A percentile compares a stretch with the other conserved stretches of the same genome.
Evolutionary conservation across 2,888 invertebrate species (phyloP).

Genomic region (Apodemia duryi): DNA sequence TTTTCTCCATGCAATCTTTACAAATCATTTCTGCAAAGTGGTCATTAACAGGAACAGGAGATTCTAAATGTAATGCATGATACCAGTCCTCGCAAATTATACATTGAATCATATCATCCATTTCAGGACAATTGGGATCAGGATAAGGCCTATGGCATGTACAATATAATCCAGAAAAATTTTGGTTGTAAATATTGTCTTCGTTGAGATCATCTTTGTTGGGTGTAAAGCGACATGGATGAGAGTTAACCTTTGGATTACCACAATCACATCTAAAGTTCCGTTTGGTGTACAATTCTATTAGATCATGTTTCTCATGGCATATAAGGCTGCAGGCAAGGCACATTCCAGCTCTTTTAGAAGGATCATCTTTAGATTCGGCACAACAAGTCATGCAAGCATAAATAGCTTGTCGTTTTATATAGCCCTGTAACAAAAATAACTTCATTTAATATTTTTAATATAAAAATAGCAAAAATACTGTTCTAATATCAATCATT

Average conservation of each 20-base stretch:
- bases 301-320: slow-evolving; percentile 96
- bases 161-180: slow-evolving; percentile 96
- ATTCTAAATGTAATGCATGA: slow-evolving; percentile 88
- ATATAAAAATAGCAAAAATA: too few relatives aligned
- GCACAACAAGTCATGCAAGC: slow-evolving; percentile 94
- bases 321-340: slow-evolving; percentile 96
- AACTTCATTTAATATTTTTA: too few relatives aligned
- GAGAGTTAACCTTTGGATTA: slow-evolving; percentile 85
- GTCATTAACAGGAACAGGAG: slow-evolving; percentile 75
- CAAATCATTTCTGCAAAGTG: slow-evolving; percentile 92
- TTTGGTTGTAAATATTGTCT: slow-evolving; percentile 93
- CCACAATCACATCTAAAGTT: slow-evolving; percentile 98
- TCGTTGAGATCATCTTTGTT: slow-evolving; percentile 83
- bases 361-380: slow-evolving; percentile 77
- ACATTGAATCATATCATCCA: slow-evolving; percentile 98
- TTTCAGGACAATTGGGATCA: slow-evolving; percentile 89
- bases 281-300: slow-evolving; percentile 97
- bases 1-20: slow-evolving; percentile 85
- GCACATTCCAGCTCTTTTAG: slow-evolving; percentile 90
- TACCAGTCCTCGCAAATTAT: slow-evolving; percentile 98
- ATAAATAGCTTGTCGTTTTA: slow-evolving; percentile 95
- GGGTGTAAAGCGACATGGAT: slow-evolving; percentile 83
- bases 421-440: slow-evolving; percentile 85
- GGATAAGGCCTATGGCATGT: slow-evolving; percentile 95
- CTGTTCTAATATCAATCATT: too few relatives aligned